Evolutionary conservation across 2,797 vertebrate species (phyloP), one percentile per base, ranked within the genome.

Genomic region (Tachyglossus aculeatus): DNA sequence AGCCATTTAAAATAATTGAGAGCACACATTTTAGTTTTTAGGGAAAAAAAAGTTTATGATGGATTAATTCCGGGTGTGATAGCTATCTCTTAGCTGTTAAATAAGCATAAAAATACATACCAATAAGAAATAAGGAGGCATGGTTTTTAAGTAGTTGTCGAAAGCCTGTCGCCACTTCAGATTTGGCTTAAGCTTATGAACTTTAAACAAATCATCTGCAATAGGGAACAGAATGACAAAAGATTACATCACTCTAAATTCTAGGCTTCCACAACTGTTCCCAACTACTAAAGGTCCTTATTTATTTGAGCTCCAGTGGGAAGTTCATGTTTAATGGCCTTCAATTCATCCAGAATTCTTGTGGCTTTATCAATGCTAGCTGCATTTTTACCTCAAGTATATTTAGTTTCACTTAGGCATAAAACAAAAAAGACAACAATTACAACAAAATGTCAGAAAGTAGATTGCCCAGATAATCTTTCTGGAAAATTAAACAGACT

Each of bases 151-250:
- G 93, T 99, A 99, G 91, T 94, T 95, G 91, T 99, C 98, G 88
- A 99, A 97, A 77, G 96, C 92, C 89, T 99, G 98, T 59, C 96
- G 92, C 98, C 98, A 99, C 93, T 98, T 99, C 85, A 97, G 90
- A 91, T 96, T 99, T 91, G 97, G 96, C 91, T 99, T 99, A 82
- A 99, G 93, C 90, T 99, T 99, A 94, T 99, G 97, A 91, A 99
- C 95, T 95, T 98, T 99, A 89, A 99, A 98, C 88, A 99, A 94
- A 88, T 99, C 98, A 88, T 99, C 98, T 99, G 94, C 73, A 90
- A 89, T 67, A 90, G 80, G 87, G 79, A 88, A 84, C 57, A 74
- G 82, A 89, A 82, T 29, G 45, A 48, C 24, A 57, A 53, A 77
- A 66, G 24, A 67, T 56, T 54, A 67, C 6, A 61, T 81, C 52